Evolutionary conservation across 92 coral and sea anemone species (phyloP).

Genomic region (Metridium senile): DNA sequence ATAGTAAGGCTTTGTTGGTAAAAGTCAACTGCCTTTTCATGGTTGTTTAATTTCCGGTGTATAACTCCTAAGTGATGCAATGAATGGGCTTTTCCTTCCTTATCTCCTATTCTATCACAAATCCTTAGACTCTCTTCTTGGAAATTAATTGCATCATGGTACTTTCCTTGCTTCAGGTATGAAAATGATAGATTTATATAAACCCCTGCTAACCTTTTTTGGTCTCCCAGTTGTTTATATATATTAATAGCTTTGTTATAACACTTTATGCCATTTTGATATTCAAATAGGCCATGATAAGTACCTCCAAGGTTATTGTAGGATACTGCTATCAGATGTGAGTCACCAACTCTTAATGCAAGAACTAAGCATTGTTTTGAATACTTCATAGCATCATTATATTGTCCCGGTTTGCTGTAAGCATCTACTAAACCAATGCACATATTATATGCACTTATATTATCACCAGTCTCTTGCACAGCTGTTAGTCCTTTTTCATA

Average conservation of each 20-base stretch:
- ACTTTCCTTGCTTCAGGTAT: neutral
- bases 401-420: too few species aligned
- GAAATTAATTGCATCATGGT: too few species aligned
- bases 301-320: neutral
- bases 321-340: neutral
- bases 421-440: too few species aligned
- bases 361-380: neutral
- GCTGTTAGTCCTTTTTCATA: too few species aligned
- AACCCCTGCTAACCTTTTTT: neutral
- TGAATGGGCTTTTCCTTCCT: too few species aligned
- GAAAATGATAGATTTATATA: neutral
- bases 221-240: neutral
- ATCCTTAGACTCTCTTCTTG: too few species aligned
- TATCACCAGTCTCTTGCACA: neutral
- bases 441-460: neutral
- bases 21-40: too few species aligned
- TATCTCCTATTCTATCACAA: too few species aligned
- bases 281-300: neutral
- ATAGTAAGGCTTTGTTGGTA: too few species aligned
- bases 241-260: too few species aligned
- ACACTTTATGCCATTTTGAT: too few species aligned
- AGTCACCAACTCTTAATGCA: neutral
- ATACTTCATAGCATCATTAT: too few species aligned
- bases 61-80: neutral
- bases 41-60: neutral